A percentile compares a stretch with the other conserved stretches of the same genome.
Evolutionary conservation across 2,113 vertebrate genomes (phyloP).

Genomic region (Boleophthalmus pectinirostris): DNA sequence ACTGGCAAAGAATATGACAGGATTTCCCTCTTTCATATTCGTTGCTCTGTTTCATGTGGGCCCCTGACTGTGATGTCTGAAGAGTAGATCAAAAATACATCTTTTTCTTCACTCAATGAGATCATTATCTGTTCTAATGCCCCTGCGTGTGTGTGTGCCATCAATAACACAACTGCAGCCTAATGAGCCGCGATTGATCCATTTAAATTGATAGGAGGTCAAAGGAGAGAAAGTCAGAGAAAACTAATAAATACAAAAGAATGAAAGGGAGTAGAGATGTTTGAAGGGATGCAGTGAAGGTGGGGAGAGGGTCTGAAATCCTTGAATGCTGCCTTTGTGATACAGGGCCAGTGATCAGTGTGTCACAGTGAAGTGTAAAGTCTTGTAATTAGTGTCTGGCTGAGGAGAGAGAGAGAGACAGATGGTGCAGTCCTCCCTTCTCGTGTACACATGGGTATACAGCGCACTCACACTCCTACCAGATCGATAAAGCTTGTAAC

Average conservation of each 20-base stretch:
- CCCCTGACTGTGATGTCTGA: constrained; percentile 8
- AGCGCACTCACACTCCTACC: constrained; percentile 43
- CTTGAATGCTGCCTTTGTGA: constrained; percentile 14
- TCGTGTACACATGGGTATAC: constrained; percentile 10
- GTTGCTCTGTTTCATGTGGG: background rate
- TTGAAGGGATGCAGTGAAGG: background rate
- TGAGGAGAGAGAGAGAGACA: constrained; percentile 65
- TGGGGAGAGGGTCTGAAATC: background rate
- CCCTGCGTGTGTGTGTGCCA: constrained; percentile 11
- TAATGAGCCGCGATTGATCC: constrained; percentile 32
- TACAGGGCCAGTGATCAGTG: constrained; percentile 51
- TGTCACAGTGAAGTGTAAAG: constrained; percentile 68
- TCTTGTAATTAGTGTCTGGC: constrained; percentile 73
- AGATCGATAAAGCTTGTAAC: constrained; percentile 72
- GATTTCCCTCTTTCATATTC: constrained; percentile 60
- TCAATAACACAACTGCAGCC: constrained; percentile 17
- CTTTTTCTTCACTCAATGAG: constrained; percentile 9
- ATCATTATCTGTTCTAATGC: constrained; percentile 8
- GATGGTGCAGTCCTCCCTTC: constrained; percentile 65
- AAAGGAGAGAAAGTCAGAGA: background rate
- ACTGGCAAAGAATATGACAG: constrained; percentile 59
- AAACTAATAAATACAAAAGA: background rate
- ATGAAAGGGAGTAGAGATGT: background rate
- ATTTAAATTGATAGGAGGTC: constrained; percentile 14
- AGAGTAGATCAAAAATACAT: constrained; percentile 21